These are phyloP conservation scores for Galeruca laticollis DNA, from an alignment of 2,888 invertebrate genomes.

Conservation along the genomic window DNA sequence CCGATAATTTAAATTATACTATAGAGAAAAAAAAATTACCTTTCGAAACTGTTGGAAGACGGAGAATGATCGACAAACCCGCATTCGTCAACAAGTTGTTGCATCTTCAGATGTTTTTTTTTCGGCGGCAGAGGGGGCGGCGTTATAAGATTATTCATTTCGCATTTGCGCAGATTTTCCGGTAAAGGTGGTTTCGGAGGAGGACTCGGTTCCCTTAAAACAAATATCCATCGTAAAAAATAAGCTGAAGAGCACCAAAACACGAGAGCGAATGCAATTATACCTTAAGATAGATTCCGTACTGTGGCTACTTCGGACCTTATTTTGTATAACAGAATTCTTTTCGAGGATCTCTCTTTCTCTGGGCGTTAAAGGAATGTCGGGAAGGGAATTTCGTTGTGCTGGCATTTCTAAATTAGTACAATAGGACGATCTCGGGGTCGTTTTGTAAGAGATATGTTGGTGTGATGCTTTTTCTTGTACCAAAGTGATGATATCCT, in stretches of 20 bases:
- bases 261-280: neutral
- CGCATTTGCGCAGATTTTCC: slow-evolving; percentile 58
- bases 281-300: slow-evolving; percentile 81
- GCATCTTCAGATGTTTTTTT: slow-evolving; percentile 69
- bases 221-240: neutral
- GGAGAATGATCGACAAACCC: slow-evolving; percentile 71
- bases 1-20: no score
- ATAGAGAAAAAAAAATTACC: slow-evolving; percentile 59
- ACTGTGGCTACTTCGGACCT: slow-evolving; percentile 81
- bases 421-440: slow-evolving; percentile 66
- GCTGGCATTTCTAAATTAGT: slow-evolving; percentile 66
- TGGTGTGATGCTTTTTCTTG: slow-evolving; percentile 81
- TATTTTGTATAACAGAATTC: slow-evolving; percentile 63
- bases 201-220: slow-evolving; percentile 71
- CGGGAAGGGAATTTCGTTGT: slow-evolving; percentile 79
- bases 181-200: slow-evolving; percentile 93
- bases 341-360: slow-evolving; percentile 77
- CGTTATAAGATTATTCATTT: slow-evolving; percentile 66
- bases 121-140: slow-evolving; percentile 87
- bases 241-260: no score
- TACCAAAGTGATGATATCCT: slow-evolving; percentile 83
- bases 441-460: slow-evolving; percentile 61
- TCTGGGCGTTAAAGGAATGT: slow-evolving; percentile 82
- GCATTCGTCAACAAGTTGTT: slow-evolving; percentile 67
- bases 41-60: slow-evolving; percentile 75